Conservation (phyloP, 2,113 vertebrate genomes). For the Emydocephalus ijimae region DNA sequence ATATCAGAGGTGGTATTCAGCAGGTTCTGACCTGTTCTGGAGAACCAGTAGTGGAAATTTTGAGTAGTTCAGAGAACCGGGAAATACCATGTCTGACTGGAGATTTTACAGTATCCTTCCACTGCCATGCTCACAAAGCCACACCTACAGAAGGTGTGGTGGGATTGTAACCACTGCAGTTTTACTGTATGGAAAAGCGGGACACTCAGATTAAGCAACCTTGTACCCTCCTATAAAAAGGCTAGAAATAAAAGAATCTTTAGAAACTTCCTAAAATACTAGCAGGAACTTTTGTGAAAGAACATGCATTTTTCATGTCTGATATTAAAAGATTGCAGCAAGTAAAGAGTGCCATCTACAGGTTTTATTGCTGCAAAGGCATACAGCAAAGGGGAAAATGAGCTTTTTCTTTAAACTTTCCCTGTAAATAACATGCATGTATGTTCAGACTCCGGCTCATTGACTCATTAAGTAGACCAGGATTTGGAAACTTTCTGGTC, state of each 20-base stretch:
- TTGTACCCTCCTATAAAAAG: neutral
- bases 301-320: slow-evolving; percentile 17
- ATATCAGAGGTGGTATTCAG: no score
- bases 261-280: slow-evolving; percentile 15
- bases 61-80: no score
- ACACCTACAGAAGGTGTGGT: neutral
- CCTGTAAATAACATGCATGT: neutral
- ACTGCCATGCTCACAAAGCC: no score
- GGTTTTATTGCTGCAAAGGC: neutral
- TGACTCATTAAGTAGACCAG: neutral
- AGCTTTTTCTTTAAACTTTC: neutral
- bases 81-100: no score
- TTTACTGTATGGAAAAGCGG: neutral
- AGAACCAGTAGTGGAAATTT: no score
- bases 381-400: accelerated
- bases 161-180: neutral
- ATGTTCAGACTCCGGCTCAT: neutral
- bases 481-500: neutral
- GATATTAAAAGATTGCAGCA: slow-evolving; percentile 33
- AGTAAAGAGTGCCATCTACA: slow-evolving; percentile 72
- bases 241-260: neutral
- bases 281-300: slow-evolving; percentile 6
- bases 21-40: no score
- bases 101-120: no score
- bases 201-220: neutral